Evolutionary conservation across 2,888 invertebrate species (phyloP), one percentile per base, ranked within the genome.

Genomic region (Orthosia incerta): DNA sequence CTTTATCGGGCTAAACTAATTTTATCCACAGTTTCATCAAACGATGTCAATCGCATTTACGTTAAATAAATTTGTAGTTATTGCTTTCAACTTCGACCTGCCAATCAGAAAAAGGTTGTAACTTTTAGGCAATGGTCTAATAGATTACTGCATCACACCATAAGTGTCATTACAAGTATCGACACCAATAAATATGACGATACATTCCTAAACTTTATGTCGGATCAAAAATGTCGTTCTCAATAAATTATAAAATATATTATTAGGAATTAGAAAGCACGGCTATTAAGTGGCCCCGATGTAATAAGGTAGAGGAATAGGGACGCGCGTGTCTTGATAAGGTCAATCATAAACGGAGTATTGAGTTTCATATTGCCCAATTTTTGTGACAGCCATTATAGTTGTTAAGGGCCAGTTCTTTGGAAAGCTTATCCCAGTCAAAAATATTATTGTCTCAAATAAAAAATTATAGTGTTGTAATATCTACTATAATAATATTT

Each of bases 281-380:
- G 70, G 85, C 85, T 86, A 88, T 89, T 89, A 88, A 87, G 82
- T 80, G 83, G 86, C 80, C 76, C 74, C 79, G 82, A 85, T 84
- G 84, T 89, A 88, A 87, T 88, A 86, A 87, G 86, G 83, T 86
- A 78, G 77, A 76, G 74, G 71, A 82, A 74, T 71, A 83, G 85
- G 85, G 84, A 83, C 82, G 74, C 80, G 79, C 73, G 67, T 78
- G 77, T 76, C 85, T 85, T 88, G 89, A 91, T 90, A 89, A 89
- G 88, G 90, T 91, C 86, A 88, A 88, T 89, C 90, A 89, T 86
- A 90, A 88, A 89, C 84, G 68, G 84, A 73, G 83, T 89, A 89
- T 90, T 86, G 82, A 85, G 87, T 91, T 88, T 87, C 88, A 88
- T 86, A 84, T 89, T 89, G 86, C 87, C 86, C 87, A 86, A 87